These are phyloP conservation scores for Macaria liturata DNA, from an alignment of 2,888 invertebrate species.

Conservation along the genomic window DNA sequence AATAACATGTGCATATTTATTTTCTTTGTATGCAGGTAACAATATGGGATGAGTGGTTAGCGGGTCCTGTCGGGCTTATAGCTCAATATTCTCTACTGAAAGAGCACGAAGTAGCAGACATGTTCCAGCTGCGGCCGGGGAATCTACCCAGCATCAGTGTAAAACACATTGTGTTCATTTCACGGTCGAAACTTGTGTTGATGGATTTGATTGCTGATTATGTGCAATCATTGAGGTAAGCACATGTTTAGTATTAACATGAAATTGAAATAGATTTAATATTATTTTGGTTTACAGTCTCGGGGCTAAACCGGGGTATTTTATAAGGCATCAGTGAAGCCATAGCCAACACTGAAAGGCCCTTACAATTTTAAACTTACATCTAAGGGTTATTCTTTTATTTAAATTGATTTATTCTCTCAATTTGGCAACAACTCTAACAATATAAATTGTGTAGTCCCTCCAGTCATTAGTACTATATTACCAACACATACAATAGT, in stretches of 20 bases:
- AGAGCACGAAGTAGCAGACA: slow-evolving; percentile 93
- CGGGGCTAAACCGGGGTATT: too few species aligned
- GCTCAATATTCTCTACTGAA: slow-evolving; percentile 90
- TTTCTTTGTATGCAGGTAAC: slow-evolving; percentile 82
- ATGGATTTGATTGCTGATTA: slow-evolving; percentile 94
- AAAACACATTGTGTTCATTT: slow-evolving; percentile 94
- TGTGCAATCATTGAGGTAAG: slow-evolving; percentile 67
- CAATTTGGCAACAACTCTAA: too few species aligned
- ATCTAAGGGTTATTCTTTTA: too few species aligned
- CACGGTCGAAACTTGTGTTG: slow-evolving; percentile 89
- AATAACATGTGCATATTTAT: neutral
- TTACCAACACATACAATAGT: too few species aligned
- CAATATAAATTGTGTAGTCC: too few species aligned
- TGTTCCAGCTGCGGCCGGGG: slow-evolving; percentile 89
- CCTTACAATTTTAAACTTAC: too few species aligned
- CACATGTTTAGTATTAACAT: neutral
- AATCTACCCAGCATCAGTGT: slow-evolving; percentile 88
- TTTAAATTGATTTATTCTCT: too few species aligned
- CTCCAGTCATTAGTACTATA: too few species aligned
- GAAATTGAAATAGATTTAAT: too few species aligned
- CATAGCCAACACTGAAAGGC: too few species aligned
- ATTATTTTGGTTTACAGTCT: too few species aligned
- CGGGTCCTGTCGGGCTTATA: slow-evolving; percentile 93
- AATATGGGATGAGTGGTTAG: slow-evolving; percentile 94
- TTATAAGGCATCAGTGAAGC: too few species aligned